Evolutionary conservation across 2,888 invertebrate genomes (phyloP).

Genomic region (Scaptomyza cyrtandrae): DNA sequence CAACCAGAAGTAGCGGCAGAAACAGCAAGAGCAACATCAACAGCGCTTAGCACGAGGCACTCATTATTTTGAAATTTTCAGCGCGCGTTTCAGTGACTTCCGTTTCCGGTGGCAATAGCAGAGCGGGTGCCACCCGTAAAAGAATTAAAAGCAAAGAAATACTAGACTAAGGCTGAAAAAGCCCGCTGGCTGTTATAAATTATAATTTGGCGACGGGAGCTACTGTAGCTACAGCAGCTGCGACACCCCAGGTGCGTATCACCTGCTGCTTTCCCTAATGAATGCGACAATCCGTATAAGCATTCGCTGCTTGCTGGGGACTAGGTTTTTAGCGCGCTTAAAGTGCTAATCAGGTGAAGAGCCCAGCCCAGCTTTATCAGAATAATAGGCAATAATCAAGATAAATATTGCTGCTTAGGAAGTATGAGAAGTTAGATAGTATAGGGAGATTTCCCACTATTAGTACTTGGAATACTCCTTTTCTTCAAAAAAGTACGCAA

Average conservation of each 20-base stretch:
- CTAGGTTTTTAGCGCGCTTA: slow-evolving; percentile 11
- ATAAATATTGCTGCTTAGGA: slow-evolving; percentile 15
- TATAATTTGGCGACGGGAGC: slow-evolving; percentile 65
- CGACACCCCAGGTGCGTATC: slow-evolving; percentile 64
- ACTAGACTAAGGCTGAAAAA: slow-evolving; percentile 46
- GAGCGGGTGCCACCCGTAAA: slow-evolving; percentile 50
- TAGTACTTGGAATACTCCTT: background rate
- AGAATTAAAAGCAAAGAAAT: slow-evolving; percentile 72
- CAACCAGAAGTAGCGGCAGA: slow-evolving; percentile 1
- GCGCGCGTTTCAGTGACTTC: slow-evolving; percentile 81
- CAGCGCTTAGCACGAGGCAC: slow-evolving; percentile 48
- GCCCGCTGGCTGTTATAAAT: slow-evolving; percentile 71
- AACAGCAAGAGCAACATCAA: slow-evolving; percentile 1
- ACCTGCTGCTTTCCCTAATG: slow-evolving; percentile 79
- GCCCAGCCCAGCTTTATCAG: slow-evolving; percentile 16
- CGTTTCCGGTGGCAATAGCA: slow-evolving; percentile 65
- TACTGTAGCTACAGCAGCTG: slow-evolving; percentile 25
- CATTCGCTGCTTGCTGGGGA: slow-evolving; percentile 7
- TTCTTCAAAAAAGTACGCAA: slow-evolving; percentile 5
- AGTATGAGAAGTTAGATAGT: background rate
- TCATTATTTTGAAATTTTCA: slow-evolving; percentile 83
- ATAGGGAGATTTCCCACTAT: background rate
- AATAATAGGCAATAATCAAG: slow-evolving; percentile 35
- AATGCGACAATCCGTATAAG: slow-evolving; percentile 61
- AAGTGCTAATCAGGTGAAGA: slow-evolving; percentile 53